Percentiles rank a stretch among this genome's conserved stretches.
phyloP scores from a whole-genome alignment of 2,113 vertebrate genomes.

The Emydura subglobosa region DNA sequence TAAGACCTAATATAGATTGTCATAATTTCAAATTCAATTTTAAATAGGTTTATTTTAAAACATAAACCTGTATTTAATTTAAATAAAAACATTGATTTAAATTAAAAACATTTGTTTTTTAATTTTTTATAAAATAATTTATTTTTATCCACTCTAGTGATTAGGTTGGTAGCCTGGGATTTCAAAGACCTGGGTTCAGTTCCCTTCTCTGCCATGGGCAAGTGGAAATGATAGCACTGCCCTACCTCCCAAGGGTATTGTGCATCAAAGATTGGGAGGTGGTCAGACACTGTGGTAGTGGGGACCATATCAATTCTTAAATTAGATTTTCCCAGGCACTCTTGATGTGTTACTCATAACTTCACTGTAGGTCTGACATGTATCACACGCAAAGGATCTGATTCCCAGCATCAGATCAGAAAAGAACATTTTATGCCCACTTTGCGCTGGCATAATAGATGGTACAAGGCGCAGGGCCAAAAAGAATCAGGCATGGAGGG shows the following conservation, averaged over 20 bases:
- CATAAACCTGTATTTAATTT: neutral
- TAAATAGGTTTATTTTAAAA: neutral
- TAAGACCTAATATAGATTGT: neutral
- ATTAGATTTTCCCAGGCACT: neutral
- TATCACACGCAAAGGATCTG: neutral
- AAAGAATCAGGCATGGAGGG: neutral
- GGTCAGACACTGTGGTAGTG: fast-evolving
- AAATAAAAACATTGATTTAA: neutral
- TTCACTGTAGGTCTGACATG: neutral
- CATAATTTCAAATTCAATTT: neutral
- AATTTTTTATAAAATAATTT: neutral
- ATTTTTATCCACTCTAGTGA: neutral
- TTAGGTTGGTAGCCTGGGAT: neutral
- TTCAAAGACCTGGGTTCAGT: neutral
- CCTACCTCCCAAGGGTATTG: neutral
- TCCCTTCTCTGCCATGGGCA: neutral
- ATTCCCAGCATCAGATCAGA: neutral
- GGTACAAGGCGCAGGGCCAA: neutral
- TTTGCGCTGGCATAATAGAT: neutral
- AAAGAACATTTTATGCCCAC: neutral
- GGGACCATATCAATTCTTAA: fast-evolving
- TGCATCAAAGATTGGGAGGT: neutral
- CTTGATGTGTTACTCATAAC: conserved; percentile 24
- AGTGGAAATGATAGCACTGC: neutral
- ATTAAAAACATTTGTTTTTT: too few relatives aligned